phyloP scores from a whole-genome alignment of 2,113 vertebrate genomes.

The Gavia stellata region DNA sequence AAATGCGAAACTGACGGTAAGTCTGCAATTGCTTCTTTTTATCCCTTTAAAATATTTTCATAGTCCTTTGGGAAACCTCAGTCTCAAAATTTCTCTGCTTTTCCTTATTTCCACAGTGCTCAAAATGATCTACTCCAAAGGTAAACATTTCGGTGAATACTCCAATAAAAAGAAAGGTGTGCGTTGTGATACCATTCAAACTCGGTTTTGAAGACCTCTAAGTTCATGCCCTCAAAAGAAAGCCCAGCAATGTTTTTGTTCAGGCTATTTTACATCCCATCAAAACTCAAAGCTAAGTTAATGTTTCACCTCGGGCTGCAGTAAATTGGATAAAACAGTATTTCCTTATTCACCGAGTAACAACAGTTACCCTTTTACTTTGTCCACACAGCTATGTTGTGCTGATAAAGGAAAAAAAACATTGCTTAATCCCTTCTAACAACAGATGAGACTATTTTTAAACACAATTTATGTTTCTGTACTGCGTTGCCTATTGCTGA shows the following conservation, averaged over 20 bases:
- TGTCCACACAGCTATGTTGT: background rate
- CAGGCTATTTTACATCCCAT: background rate
- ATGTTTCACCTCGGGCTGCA: background rate
- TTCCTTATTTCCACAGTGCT: background rate
- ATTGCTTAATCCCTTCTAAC: background rate
- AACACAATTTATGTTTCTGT: background rate
- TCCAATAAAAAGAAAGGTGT: background rate
- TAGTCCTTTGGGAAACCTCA: background rate
- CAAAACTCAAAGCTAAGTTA: background rate
- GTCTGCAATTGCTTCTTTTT: background rate
- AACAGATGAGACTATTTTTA: background rate
- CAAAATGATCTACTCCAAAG: background rate
- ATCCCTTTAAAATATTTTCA: background rate
- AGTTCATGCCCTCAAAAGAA: background rate
- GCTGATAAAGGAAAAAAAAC: background rate
- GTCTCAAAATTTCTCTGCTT: background rate
- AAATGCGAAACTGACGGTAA: background rate
- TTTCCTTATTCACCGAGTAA: background rate
- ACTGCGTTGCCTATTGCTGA: background rate
- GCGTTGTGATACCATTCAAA: background rate
- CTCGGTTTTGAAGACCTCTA: background rate
- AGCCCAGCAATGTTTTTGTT: background rate
- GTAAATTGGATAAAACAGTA: background rate
- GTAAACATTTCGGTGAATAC: background rate
- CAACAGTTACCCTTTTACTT: background rate